These are phyloP conservation scores for Fregata magnificens DNA, from an alignment of 2,113 vertebrate genomes.

Conservation along the genomic window DNA sequence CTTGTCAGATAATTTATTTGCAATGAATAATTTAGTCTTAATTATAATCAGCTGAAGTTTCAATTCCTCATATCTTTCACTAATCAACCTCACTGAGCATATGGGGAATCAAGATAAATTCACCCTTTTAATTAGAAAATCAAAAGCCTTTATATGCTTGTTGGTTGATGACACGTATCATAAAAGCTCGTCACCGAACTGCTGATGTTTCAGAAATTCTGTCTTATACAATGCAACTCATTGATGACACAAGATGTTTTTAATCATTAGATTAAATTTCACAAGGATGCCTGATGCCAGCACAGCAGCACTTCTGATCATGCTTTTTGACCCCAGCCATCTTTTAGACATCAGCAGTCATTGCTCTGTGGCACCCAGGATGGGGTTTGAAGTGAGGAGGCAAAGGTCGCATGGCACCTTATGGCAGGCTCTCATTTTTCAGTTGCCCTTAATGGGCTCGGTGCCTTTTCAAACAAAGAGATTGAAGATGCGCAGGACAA, in stretches of 20 bases:
- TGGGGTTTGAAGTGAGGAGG: background rate
- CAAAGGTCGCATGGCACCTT: background rate
- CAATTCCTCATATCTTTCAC: constrained; percentile 16
- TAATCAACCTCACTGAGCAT: constrained; percentile 18
- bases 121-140: constrained; percentile 32
- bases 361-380: background rate
- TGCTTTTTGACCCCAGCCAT: background rate
- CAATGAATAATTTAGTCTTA: constrained; percentile 40
- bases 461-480: background rate
- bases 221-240: background rate
- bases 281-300: background rate
- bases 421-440: background rate
- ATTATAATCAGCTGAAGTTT: constrained; percentile 32
- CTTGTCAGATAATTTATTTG: constrained; percentile 14
- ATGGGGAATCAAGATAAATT: constrained; percentile 30
- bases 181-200: background rate
- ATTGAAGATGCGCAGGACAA: background rate
- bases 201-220: constrained; percentile 10
- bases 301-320: background rate
- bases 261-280: background rate
- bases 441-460: background rate
- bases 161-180: background rate
- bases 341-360: background rate
- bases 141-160: background rate
- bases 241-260: background rate